Conservation (phyloP, 2,797 vertebrate species). For the Jordanella pulchra region DNA sequence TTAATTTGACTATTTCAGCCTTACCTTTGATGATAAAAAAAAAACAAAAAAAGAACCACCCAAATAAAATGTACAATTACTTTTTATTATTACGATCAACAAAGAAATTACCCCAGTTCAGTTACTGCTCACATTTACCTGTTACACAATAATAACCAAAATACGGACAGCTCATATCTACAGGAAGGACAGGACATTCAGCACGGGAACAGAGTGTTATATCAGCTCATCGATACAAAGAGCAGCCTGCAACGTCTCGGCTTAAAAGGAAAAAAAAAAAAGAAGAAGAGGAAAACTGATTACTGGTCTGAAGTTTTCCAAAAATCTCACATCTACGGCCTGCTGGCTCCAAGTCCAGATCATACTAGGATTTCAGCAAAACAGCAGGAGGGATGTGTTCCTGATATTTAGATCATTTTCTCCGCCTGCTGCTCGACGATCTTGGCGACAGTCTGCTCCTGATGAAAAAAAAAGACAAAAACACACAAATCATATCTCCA, state of each 20-base stretch:
- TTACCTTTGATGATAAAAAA: neutral
- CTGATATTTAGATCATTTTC: slow-evolving; percentile 58
- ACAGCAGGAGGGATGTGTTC: slow-evolving; percentile 3
- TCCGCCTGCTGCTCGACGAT: slow-evolving; percentile 50
- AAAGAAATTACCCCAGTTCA: slow-evolving; percentile 73
- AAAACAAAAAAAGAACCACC: slow-evolving; percentile 23
- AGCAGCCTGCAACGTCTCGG: slow-evolving; percentile 24
- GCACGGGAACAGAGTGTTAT: slow-evolving; percentile 45
- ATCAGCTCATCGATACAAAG: slow-evolving; percentile 52
- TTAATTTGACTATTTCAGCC: no score
- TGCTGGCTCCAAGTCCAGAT: slow-evolving; percentile 23
- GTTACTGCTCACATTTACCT: slow-evolving; percentile 64
- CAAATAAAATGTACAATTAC: slow-evolving; percentile 75
- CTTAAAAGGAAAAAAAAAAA: slow-evolving; percentile 36
- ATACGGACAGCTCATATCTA: slow-evolving; percentile 76
- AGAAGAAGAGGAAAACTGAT: neutral
- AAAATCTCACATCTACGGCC: slow-evolving; percentile 12
- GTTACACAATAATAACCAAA: slow-evolving; percentile 67
- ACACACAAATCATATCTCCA: neutral
- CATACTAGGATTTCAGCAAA: slow-evolving; percentile 27
- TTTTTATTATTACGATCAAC: slow-evolving; percentile 76
- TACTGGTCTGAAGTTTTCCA: neutral
- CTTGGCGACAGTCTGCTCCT: slow-evolving; percentile 63
- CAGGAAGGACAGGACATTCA: slow-evolving; percentile 63
- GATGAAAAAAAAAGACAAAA: slow-evolving; percentile 6